Base-by-base conservation (phyloP, 2,888 invertebrate genomes). In the Ichneumon xanthorius region DNA sequence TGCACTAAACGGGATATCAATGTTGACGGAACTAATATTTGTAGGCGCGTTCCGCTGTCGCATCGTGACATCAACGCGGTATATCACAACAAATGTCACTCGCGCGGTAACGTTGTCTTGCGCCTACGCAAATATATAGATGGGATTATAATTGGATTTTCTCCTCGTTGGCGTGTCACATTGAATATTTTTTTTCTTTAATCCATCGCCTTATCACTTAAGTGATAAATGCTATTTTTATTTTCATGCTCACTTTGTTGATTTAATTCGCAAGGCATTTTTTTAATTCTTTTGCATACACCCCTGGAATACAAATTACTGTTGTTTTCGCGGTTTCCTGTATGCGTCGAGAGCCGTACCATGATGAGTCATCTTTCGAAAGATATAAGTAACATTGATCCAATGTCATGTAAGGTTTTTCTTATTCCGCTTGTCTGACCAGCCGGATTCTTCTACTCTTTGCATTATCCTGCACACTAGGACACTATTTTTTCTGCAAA, bases 61-160 rank as follows among this genome's bases (percentile, higher is more conserved):
- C 26, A 30, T 2, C 19, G 33, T 7, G 5, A 9, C 19, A 19
- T 71, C 37, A 19, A 33, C 19, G 37, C 16, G 30, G 16, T 30
- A n/a, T 2, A 63, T 7, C 37, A 37, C 33, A 14, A 33, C 16
- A 63, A 33, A 37, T 63, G 6, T 37, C 40, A 40, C 9, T 40
- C 63, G 16, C 37, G n/a, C n/a, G 33, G n/a, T 30, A n/a, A 58
- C 19, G 11, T 22, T 2, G 9, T 58, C 11, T 7, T 14, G 58
- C 16, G 16, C n/a, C 63, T 7, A 16, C 7, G n/a, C n/a, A 16
- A 30, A n/a, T 37, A 16, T 45, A 33, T 63, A 63, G 9, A 63
- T 63, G 16, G 63, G 30, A 26, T 37, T 37, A n/a, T 37, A 33
- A 63, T 63, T 63, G 63, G 22, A 33, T 63, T 63, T 63, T 63